Conservation (phyloP, 2,797 vertebrate species). For the Crax fasciolata region DNA sequence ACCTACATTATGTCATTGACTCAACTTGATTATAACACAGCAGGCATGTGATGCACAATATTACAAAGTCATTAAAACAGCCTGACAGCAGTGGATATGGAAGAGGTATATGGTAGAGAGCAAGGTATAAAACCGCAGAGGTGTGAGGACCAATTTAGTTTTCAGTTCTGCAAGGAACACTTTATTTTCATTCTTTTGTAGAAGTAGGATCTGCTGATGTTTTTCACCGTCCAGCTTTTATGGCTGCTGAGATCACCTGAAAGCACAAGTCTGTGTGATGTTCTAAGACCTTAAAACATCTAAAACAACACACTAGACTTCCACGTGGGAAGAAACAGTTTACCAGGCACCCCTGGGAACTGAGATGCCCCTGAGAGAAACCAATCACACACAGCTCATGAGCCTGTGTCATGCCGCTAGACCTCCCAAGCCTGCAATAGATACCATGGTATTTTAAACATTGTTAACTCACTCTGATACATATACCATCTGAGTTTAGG, state of each 20-base stretch:
- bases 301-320: neutral
- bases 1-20: conserved; percentile 43
- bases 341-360: neutral
- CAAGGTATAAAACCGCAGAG: neutral
- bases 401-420: neutral
- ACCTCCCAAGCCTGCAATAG: neutral
- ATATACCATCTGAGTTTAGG: neutral
- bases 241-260: neutral
- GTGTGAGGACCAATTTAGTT: neutral
- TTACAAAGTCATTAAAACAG: neutral
- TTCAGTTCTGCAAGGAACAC: neutral
- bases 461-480: neutral
- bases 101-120: neutral
- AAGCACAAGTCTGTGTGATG: neutral
- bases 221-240: neutral
- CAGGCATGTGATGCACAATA: conserved; percentile 28
- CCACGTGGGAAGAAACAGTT: neutral
- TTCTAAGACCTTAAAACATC: neutral
- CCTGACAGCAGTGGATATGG: neutral
- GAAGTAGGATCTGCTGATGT: neutral
- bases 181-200: neutral
- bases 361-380: neutral
- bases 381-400: neutral
- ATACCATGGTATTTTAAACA: neutral
- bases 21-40: conserved; percentile 61